A percentile compares a stretch with the other conserved stretches of the same genome.
phyloP scores from a whole-genome alignment of 2,888 invertebrate genomes.

The Aspidapion aeneum region DNA sequence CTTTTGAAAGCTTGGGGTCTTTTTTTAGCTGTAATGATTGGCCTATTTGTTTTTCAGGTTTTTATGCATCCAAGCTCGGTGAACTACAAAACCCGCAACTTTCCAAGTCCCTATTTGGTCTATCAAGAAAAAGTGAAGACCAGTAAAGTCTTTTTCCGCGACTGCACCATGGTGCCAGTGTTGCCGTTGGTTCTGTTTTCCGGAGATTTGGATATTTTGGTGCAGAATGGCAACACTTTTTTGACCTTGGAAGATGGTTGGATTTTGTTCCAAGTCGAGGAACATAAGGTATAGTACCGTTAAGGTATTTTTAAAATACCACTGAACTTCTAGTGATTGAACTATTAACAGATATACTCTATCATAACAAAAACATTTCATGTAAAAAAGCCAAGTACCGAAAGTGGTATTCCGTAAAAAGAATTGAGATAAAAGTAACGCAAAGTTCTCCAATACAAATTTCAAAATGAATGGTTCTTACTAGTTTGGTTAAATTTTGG shows the following conservation, averaged over 20 bases:
- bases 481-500: too few relatives aligned
- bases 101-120: conserved; percentile 71
- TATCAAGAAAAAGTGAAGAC: conserved; percentile 84
- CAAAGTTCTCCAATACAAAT: too few relatives aligned
- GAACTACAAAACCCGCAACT: conserved; percentile 62
- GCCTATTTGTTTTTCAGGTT: conserved; percentile 46
- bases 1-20: too few relatives aligned
- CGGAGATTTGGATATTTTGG: conserved; percentile 69
- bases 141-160: conserved; percentile 72
- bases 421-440: too few relatives aligned
- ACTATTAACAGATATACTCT: too few relatives aligned
- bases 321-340: too few relatives aligned
- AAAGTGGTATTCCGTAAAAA: too few relatives aligned
- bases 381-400: too few relatives aligned
- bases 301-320: too few relatives aligned
- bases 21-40: too few relatives aligned
- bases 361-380: too few relatives aligned
- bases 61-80: conserved; percentile 74
- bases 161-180: conserved; percentile 77
- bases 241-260: conserved; percentile 76
- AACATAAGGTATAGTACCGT: conserved; percentile 59
- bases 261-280: conserved; percentile 77
- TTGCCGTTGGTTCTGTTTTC: conserved; percentile 69
- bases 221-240: conserved; percentile 69
- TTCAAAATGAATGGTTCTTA: too few relatives aligned